phyloP scores from a whole-genome alignment of 1,140 invertebrate species.

The Vanessa atalanta region DNA sequence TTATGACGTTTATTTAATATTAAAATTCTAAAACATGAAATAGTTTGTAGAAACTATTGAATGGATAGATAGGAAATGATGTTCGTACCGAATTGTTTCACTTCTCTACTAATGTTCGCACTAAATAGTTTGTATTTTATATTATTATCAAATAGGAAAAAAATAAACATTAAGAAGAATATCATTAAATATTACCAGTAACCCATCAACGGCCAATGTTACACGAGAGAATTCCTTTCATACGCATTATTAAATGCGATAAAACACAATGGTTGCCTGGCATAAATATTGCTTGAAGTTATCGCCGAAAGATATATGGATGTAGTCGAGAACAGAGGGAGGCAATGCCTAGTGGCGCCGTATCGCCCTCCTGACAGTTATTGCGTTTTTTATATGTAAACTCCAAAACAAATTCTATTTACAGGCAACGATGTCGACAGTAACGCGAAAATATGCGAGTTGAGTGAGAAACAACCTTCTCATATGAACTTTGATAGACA shows the following conservation, averaged over 20 bases:
- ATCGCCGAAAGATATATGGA: constrained; percentile 48
- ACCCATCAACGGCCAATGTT: constrained; percentile 12
- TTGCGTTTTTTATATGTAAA: constrained; percentile 57
- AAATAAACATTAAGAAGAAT: not conserved
- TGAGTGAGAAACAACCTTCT: constrained; percentile 17
- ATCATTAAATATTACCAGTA: constrained; percentile 4
- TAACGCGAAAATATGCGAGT: constrained; percentile 40
- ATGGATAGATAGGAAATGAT: no score
- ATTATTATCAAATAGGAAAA: no score
- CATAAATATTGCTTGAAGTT: constrained; percentile 32
- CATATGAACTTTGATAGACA: constrained; percentile 17
- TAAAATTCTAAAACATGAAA: no score
- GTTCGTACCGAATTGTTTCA: no score
- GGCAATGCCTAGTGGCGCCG: constrained; percentile 31
- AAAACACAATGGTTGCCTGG: constrained; percentile 28
- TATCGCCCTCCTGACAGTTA: constrained; percentile 56
- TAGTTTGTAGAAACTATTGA: no score
- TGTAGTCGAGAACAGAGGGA: constrained; percentile 13
- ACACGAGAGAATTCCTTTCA: constrained; percentile 20
- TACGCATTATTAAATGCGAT: constrained; percentile 27
- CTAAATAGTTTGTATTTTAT: no score
- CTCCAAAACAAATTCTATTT: constrained; percentile 56
- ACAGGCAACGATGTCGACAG: constrained; percentile 48
- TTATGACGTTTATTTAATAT: no score
- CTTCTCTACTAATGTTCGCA: no score